These are phyloP conservation scores for Apogon talboti DNA, from an alignment of 2,797 vertebrate genomes.

Conservation along the genomic window DNA sequence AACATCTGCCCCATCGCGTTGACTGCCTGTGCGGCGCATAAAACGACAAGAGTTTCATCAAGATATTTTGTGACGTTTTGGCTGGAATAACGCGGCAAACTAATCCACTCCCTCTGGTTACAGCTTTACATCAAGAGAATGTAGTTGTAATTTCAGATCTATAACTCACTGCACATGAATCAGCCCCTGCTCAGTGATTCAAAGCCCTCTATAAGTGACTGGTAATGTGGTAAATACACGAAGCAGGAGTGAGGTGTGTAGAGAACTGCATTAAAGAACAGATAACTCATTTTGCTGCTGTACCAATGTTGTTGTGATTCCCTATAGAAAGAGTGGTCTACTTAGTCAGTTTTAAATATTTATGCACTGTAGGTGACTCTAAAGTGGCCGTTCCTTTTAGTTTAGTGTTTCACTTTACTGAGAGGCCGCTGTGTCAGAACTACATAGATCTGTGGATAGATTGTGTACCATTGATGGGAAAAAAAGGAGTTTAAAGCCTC, in stretches of 20 bases:
- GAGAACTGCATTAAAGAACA: not conserved
- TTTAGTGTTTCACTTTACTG: not conserved
- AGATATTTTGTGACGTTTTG: constrained; percentile 2
- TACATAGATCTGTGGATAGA: too few species aligned
- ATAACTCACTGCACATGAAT: not conserved
- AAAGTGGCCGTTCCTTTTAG: not conserved
- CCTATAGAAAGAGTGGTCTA: not conserved
- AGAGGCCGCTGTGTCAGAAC: too few species aligned
- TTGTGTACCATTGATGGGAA: too few species aligned
- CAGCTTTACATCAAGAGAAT: not conserved
- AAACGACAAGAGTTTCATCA: constrained; percentile 23
- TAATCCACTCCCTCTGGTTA: constrained; percentile 13
- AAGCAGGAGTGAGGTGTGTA: not conserved
- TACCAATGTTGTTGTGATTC: not conserved
- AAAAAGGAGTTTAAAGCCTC: too few species aligned
- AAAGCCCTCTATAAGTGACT: not conserved
- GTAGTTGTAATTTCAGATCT: not conserved
- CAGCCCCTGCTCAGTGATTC: constrained; percentile 1
- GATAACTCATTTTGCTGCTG: too few species aligned
- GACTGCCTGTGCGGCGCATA: not conserved
- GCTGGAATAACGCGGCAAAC: not conserved
- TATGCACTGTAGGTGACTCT: not conserved
- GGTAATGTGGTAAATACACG: not conserved
- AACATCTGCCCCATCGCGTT: constrained; percentile 21
- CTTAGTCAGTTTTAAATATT: constrained; percentile 17